Evolutionary conservation across 2,113 vertebrate species (phyloP), one percentile per base, ranked within the genome.

Genomic region (Tychaedon coryphoeus): DNA sequence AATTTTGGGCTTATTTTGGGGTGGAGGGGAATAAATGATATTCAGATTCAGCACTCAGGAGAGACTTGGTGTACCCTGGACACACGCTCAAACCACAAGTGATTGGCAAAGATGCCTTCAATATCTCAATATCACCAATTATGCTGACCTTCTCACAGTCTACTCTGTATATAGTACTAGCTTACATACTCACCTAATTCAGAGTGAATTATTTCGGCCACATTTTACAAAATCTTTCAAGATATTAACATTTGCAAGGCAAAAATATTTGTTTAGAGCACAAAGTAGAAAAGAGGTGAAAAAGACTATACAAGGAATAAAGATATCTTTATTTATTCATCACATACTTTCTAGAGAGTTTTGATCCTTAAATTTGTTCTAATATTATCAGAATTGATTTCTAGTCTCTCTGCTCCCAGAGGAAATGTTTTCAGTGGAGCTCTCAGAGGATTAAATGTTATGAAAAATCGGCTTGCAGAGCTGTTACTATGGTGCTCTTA

Each of bases 321-420:
- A 95, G 86, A 51, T 81, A 53, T 87, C 79, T 74, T 67, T 96
- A 79, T 97, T 96, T 97, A 96, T 97, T 92, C 88, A 92, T 72
- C 86, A 83, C 43, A 79, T 74, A 47, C 62, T 88, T 97, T 94
- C 86, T 92, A 82, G 60, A 77, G 85, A 84, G 67, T 93, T 97
- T 93, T 95, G 60, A 88, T 96, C 96, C 97, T 98, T 96, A 97
- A 96, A 97, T 97, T 97, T 96, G 96, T 95, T 97, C 96, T 97
- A 97, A 97, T 97, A 96, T 97, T 98, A 97, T 96, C 96, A 94
- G 94, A 98, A 98, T 97, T 96, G 97, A 98, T 98, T 97, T 98
- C 97, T 95, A 90, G 96, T 97, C 96, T 96, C 83, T 96, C 93
- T 90, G 88, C 92, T 98, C 97, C 97, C 97, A 95, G 79, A 98